Percentiles rank a stretch among this genome's conserved stretches.
Conservation (phyloP, 2,888 invertebrate genomes). For the Bursaphelenchus okinawaensis region DNA sequence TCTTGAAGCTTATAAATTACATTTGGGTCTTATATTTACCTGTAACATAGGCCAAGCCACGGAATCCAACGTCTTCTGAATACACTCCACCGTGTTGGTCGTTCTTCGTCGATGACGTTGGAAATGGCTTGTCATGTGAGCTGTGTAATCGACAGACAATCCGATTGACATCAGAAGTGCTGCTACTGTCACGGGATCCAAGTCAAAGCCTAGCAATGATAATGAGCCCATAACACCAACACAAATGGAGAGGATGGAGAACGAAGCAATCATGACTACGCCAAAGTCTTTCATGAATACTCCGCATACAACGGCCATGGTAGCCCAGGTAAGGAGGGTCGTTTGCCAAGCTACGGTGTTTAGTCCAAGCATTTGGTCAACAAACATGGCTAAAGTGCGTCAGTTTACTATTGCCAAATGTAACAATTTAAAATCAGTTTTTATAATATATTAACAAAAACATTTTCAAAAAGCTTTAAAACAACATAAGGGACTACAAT, state of each 20-base stretch:
- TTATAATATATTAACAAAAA: background rate
- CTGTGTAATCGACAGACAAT: conserved; percentile 55
- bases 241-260: conserved; percentile 51
- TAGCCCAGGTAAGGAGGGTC: conserved; percentile 41
- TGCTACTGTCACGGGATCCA: conserved; percentile 55
- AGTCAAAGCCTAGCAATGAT: conserved; percentile 51
- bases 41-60: conserved; percentile 57
- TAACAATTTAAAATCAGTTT: no score
- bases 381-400: conserved; percentile 44
- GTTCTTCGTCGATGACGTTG: conserved; percentile 31
- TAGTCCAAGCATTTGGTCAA: conserved; percentile 56
- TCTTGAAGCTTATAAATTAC: no score
- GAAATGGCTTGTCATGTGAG: conserved; percentile 55
- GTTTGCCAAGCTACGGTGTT: conserved; percentile 47
- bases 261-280: conserved; percentile 45
- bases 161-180: conserved; percentile 56
- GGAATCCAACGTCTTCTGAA: conserved; percentile 26
- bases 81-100: conserved; percentile 9
- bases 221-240: conserved; percentile 54
- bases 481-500: background rate
- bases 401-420: no score
- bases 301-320: conserved; percentile 55
- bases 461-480: background rate
- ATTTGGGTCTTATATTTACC: no score
- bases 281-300: conserved; percentile 54